Conservation (phyloP, 2,888 invertebrate species). For the Ellobium chinense region DNA sequence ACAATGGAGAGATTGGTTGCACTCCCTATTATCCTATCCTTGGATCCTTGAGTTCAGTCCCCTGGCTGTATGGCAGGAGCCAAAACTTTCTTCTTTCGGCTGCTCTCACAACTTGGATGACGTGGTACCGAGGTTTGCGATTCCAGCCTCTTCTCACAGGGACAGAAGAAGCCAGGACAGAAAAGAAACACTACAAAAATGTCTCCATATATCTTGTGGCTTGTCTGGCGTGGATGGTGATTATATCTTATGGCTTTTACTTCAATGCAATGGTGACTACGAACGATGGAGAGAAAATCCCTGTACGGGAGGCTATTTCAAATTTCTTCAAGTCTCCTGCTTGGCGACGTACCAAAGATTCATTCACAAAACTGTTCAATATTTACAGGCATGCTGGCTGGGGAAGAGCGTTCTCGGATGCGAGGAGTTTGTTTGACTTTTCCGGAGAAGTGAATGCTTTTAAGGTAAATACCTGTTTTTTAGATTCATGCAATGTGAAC, state of each 20-base stretch:
- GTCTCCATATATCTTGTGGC: conserved; percentile 81
- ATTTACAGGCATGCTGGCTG: conserved; percentile 92
- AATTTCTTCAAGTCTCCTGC: conserved; percentile 88
- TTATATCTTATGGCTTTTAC: conserved; percentile 90
- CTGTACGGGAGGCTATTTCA: conserved; percentile 87
- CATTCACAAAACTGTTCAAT: conserved; percentile 86
- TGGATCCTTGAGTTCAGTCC: conserved; percentile 86
- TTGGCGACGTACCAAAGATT: conserved; percentile 87
- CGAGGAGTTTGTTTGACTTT: conserved; percentile 92
- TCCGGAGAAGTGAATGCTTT: conserved; percentile 92
- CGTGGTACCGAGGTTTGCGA: conserved; percentile 86
- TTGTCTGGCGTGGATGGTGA: conserved; percentile 84
- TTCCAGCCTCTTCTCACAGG: conserved; percentile 80
- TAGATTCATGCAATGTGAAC: too few relatives aligned
- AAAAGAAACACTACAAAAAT: conserved; percentile 49
- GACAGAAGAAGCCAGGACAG: background rate
- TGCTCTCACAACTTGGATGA: conserved; percentile 61
- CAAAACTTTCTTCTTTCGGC: conserved; percentile 55
- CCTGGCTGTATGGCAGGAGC: conserved; percentile 80
- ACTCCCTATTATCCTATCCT: conserved; percentile 85
- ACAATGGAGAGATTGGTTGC: conserved; percentile 91
- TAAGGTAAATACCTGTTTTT: conserved; percentile 65
- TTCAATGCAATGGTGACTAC: conserved; percentile 84
- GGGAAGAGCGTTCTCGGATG: conserved; percentile 91
- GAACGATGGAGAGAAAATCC: conserved; percentile 87